Evolutionary conservation across 2,113 vertebrate genomes (phyloP), one percentile per base, ranked within the genome.

Genomic region (Raja brachyura): DNA sequence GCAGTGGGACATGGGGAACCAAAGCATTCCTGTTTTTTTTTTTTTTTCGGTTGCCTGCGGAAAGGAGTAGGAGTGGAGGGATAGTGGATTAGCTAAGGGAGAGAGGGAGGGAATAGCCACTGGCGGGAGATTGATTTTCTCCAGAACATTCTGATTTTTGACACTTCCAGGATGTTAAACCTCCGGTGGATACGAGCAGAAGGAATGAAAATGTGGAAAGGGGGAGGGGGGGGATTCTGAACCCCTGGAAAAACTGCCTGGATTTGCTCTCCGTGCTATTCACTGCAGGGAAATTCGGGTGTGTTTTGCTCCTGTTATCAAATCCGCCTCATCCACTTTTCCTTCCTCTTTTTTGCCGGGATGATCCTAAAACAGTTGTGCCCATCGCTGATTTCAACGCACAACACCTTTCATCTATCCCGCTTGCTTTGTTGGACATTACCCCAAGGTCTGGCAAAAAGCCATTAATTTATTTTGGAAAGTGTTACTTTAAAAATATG

Each of bases 91-190:
- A 66, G n/a, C 5, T 5, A 63, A 63, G 59, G 59, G 83, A 88
- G 59, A 88, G 83, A 88, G 39, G 3, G 54, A 85, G 22, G 81
- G 22, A 85, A 85, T 20, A 28, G 83, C 83, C 28, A 0, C 28
- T 18, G 59, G 83, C 83, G 39, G 1, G 10, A 88, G 59, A 88
- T 18, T 88, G 83, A 88, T 66, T 88, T 88, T 88, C 83, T 88
- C 25, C 59, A 88, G 83, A 63, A 66, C n/a, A 66, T 63, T 31
- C 61, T 88, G 61, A 88, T 88, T 88, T 63, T 18, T 88, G 83
- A 88, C 59, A 88, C 59, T 88, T 88, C 70, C 59, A 88, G 83
- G 59, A 31, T 0, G 11, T 31, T 11, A 86, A 88, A 31, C 56
- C 28, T 31, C 59, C 61, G 13, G 28, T 31, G 83, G 83, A 9